Evolutionary conservation across 2,113 vertebrate genomes (phyloP).

Genomic region (Lepus europaeus): DNA sequence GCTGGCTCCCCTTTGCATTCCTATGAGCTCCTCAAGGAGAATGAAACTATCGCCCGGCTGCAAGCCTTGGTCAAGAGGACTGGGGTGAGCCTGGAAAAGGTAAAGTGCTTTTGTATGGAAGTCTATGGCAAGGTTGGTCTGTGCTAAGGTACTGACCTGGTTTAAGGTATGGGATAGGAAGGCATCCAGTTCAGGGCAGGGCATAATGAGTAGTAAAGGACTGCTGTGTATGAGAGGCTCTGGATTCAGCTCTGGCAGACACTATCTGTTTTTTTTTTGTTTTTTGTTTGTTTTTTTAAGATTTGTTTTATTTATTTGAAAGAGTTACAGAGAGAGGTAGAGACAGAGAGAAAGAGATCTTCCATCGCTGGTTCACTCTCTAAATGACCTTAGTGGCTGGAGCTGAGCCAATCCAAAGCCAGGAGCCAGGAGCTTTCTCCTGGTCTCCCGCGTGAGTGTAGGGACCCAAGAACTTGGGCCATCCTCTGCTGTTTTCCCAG

Average conservation of each 20-base stretch:
- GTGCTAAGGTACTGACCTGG: neutral
- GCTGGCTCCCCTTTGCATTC: slow-evolving; percentile 94
- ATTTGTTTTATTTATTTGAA: too few species aligned
- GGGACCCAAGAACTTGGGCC: too few species aligned
- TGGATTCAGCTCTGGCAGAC: neutral
- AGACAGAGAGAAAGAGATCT: too few species aligned
- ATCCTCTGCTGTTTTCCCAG: too few species aligned
- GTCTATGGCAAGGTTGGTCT: slow-evolving; percentile 44
- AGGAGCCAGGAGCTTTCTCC: too few species aligned
- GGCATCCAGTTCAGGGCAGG: neutral
- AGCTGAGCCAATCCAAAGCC: too few species aligned
- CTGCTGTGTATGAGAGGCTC: neutral
- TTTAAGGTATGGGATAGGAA: slow-evolving; percentile 23
- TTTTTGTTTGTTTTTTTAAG: too few species aligned
- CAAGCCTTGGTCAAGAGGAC: slow-evolving; percentile 99
- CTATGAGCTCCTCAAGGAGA: slow-evolving; percentile 95
- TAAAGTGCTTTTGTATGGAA: slow-evolving; percentile 79
- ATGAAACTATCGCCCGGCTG: slow-evolving; percentile 96
- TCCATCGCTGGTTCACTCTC: too few species aligned
- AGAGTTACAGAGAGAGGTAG: too few species aligned
- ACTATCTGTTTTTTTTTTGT: too few species aligned
- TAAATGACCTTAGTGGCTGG: too few species aligned
- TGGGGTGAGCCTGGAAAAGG: slow-evolving; percentile 97
- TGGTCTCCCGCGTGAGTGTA: too few species aligned
- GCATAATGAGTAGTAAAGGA: neutral